Evolutionary conservation across 2,113 vertebrate genomes (phyloP), one percentile per base, ranked within the genome.

Genomic region (Lagopus muta): DNA sequence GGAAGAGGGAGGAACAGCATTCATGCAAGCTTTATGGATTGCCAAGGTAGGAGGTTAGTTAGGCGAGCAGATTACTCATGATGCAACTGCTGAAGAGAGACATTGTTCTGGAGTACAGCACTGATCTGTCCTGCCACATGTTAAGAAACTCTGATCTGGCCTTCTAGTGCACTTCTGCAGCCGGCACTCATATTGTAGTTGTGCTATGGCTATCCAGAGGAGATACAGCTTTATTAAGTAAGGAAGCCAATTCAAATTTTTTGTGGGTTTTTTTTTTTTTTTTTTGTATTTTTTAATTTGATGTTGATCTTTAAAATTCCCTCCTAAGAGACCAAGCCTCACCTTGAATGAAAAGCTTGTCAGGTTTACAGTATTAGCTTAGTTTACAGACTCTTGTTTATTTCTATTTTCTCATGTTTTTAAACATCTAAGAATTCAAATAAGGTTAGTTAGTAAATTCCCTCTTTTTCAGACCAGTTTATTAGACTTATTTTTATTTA

Each of bases 81-180:
- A 27, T 14, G 36, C 8, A 69, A 87, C 22, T 78, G 32, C 34
- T 62, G 16, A n/a, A 71, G 24, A 75, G 28, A 80, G 48, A 16
- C 8, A 21, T 61, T 54, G 60, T 57, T 77, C 58, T 13, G 10
- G 19, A 50, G 25, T 24, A 52, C 18, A 40, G 69, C 47, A 34
- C 0, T 15, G 8, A 74, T 4, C 32, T 66, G 34, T 21, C 52
- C 30, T 2, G 0, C 36, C 25, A 10, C 54, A 34, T n/a, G 27
- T 34, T 80, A 12, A 4, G 54, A 86, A 80, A 64, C 11, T 12
- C 24, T n/a, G 18, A 36, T 36, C 11, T 50, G 58, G 47, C 5
- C 36, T 54, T 42, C 47, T 22, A 12, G 27, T 0, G 1, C 54
- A 32, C 55, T 28, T 30, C 43, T 69, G 28, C 4, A 58, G 25